Base-by-base conservation (phyloP, 2,113 vertebrate species). In the Nothobranchius kuhntae region DNA sequence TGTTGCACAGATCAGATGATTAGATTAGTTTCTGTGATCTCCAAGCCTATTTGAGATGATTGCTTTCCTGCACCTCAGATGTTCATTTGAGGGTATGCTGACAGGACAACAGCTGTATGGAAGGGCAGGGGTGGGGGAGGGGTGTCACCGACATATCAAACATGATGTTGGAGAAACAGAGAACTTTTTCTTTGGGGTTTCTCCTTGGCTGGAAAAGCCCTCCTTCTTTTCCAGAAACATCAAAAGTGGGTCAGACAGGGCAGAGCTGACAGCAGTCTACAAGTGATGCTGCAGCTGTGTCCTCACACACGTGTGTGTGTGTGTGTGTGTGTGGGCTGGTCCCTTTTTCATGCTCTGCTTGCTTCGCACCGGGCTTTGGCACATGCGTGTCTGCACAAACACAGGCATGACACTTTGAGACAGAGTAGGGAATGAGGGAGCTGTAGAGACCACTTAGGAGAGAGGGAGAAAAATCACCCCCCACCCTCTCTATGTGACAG, bases 191-290 rank as follows among this genome's bases (percentile, higher is more conserved):
- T 67, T 51, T 83, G 59, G 72, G 81, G 65, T 14, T 81, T 84
- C 57, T 83, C 75, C 79, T 78, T 50, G 10, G 35, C 59, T 65
- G 81, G 86, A 87, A 90, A 89, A 88, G 75, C 84, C 86, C 79
- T 65, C 76, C 40, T 76, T 44, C 52, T 76, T 17, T 83, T 83
- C 75, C 68, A 89, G 81, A 88, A 87, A 78, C 81, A 85, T 78
- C 77, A 68, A 73, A 90, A 91, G 81, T 88, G 87, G 88, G 88
- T 90, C 89, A 88, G 59, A 58, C 78, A 70, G 83, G 77, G 73
- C 75, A 67, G 76, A 58, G 73, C 79, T 80, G 78, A 82, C 76
- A 73, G 66, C 61, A 57, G 73, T 50, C 70, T 70, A 44, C 78
- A 65, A 71, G 68, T 61, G 67, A 68, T 71, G 69, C 77, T 59